Base-by-base conservation (phyloP, 2,888 invertebrate species). In the Patella ulyssiponensis region DNA sequence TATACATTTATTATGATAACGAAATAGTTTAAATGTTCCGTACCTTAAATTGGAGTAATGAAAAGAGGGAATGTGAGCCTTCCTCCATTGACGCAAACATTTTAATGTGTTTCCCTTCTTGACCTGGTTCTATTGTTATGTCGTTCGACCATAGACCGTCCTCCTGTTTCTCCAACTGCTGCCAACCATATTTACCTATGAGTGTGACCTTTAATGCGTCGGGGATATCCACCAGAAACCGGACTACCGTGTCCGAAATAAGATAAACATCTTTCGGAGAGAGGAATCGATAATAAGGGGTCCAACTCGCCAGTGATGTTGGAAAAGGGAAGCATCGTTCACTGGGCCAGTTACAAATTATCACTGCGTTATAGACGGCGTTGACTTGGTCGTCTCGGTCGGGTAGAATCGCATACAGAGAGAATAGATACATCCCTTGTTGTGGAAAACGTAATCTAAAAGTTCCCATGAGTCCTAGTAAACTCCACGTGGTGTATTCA, bases 341-440 rank as follows among this genome's bases (percentile, higher is more conserved):
- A 44, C 23, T 33, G 20, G 76, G 71, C 76, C 76, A 76, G 71
- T 76, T 69, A 56, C 76, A 76, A 58, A 56, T 23, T 20, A 76
- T 44, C 12, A 76, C 33, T 15, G 58, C 52, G 51, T 76, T 76
- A 51, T 76, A 54, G n/a, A 76, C 69, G 14, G 56, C 17, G 20
- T 27, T n/a, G 14, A 76, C 76, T 44, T 77, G 71, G 44, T 73
- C 71, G 27, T 73, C 73, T 14, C 69, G 53, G 69, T 75, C 53
- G 3, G 69, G 44, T 33, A 64, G n/a, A 33, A 69, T 51, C 44
- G 69, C 76, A 76, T 56, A 58, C 14, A 76, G 54, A 12, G 71
- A 54, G 17, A 76, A 71, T 17, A 71, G 33, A 44, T 71, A 76
- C 15, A 71, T 44, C 20, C 76, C 76, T 33, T 71, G 76, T 58